Base-by-base conservation (phyloP, 1,140 invertebrate genomes). In the Dryas iulia region DNA sequence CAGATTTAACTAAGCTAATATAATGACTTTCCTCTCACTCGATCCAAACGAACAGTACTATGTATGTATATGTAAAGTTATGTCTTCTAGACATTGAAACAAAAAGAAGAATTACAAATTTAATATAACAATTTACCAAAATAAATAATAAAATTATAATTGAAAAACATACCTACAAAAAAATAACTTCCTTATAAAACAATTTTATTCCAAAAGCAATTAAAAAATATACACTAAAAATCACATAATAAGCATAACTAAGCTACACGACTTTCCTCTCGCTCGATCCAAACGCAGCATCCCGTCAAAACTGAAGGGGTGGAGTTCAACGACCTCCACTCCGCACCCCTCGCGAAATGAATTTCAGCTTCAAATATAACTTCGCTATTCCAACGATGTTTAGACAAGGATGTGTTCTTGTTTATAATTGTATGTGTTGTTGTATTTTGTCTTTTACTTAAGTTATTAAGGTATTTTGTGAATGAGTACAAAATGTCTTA, bases 321-420 rank as follows among this genome's bases (percentile, higher is more conserved):
- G 57, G 66, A 39, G 66, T 67, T 69, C 67, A 60, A 28, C 26
- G 69, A 71, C 66, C 66, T 69, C 39, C 68, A 66, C 72, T 73
- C 67, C 26, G 33, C 69, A 18, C 71, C 71, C 71, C 60, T 63
- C 62, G 73, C 53, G 59, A 66, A 75, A 69, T 72, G 60, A 70
- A 74, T 69, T 75, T 72, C 66, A 72, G 73, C 66, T 62, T 63
- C 67, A 72, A 56, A 72, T 67, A 62, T 59, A 58, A 66, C 57
- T 35, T 24, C 53, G 39, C 14, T 47, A 18, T 47, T 21, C 14
- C 39, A 47, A 21, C 39, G 39, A 8, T 47, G 7, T 47, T 47
- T 47, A 47, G 39, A 47, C 39, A 47, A 47, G 39, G 39, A 21
- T 18, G 18, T 21, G 14, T 47, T 47, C 39, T 47, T 35, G 33